Conservation (phyloP, 2,113 vertebrate species). For the Sinocyclocheilus maitianheensis region DNA sequence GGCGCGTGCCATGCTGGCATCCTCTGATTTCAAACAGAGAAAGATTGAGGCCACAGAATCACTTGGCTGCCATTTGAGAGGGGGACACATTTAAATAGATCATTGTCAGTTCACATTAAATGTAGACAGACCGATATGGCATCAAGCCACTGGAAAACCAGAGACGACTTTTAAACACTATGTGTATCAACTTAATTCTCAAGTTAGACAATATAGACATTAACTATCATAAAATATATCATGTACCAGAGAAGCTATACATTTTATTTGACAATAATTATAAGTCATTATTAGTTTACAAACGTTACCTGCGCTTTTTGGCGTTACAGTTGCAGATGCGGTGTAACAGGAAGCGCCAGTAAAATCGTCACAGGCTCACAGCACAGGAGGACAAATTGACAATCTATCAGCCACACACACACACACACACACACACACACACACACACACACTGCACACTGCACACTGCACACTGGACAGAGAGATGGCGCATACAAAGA, state of each 20-base stretch:
- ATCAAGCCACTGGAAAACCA: neutral
- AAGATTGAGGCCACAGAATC: conserved; percentile 36
- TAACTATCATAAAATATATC: neutral
- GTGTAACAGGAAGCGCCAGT: neutral
- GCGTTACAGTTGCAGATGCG: neutral
- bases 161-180: neutral
- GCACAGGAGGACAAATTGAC: neutral
- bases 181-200: neutral
- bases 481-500: conserved; percentile 26
- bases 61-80: conserved; percentile 32
- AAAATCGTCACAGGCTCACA: neutral
- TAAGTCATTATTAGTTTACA: neutral
- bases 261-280: neutral
- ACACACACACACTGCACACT: neutral
- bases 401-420: neutral
- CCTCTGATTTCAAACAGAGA: conserved; percentile 60
- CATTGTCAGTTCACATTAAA: conserved; percentile 41
- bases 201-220: neutral
- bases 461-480: neutral
- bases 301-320: neutral
- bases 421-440: neutral
- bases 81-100: conserved; percentile 53
- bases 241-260: neutral
- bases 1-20: conserved; percentile 45
- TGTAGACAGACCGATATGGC: conserved; percentile 27